phyloP scores from a whole-genome alignment of 1,140 invertebrate species.

The Ladona fulva region DNA sequence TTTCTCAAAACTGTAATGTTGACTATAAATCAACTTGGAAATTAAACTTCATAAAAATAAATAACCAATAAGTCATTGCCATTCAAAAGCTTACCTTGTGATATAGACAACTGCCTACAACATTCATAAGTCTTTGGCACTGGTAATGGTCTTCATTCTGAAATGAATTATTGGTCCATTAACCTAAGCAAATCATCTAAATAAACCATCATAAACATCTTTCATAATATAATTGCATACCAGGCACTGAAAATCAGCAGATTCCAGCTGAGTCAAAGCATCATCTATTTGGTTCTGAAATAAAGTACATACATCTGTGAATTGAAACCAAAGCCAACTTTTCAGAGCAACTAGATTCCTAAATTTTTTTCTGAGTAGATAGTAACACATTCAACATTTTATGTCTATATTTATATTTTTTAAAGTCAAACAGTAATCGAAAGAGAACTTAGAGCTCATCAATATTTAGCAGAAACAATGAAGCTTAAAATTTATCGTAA shows the following conservation, averaged over 20 bases:
- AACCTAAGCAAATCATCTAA: no score
- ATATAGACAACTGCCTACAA: slow-evolving; percentile 56
- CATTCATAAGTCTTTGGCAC: slow-evolving; percentile 65
- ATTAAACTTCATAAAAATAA: not conserved
- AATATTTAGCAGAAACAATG: no score
- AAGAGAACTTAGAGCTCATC: no score
- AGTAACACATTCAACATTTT: no score
- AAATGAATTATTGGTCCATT: slow-evolving; percentile 23
- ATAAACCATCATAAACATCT: not conserved
- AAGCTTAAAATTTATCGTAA: no score
- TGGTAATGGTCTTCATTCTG: slow-evolving; percentile 68
- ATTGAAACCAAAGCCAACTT: not conserved
- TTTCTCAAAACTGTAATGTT: no score
- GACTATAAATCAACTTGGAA: no score
- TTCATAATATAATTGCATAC: slow-evolving; percentile 34
- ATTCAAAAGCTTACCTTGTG: slow-evolving; percentile 25
- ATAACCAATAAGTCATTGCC: not conserved
- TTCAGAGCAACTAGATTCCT: no score
- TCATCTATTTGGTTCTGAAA: slow-evolving; percentile 61
- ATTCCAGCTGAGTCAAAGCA: slow-evolving; percentile 67
- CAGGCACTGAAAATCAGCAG: slow-evolving; percentile 73
- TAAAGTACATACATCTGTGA: not conserved
- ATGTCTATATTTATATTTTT: no score
- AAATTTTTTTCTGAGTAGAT: no score
- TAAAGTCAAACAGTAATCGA: no score